Evolutionary conservation across 2,888 invertebrate species (phyloP).

Genomic region (Cheilosia vulpina): DNA sequence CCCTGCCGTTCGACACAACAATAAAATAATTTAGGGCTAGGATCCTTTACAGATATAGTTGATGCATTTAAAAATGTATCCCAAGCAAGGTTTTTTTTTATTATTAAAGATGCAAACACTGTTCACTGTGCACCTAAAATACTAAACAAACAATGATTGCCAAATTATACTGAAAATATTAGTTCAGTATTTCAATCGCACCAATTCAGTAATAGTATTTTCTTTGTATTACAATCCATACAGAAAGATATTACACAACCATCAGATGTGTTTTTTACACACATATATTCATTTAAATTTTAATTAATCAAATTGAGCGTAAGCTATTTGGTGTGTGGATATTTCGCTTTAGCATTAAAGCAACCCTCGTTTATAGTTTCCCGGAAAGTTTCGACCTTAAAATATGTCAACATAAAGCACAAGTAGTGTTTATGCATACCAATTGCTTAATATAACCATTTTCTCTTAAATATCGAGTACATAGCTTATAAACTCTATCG

Average conservation of each 20-base stretch:
- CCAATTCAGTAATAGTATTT: slow-evolving; percentile 9
- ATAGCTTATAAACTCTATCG: slow-evolving; percentile 23
- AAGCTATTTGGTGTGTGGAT: slow-evolving; percentile 68
- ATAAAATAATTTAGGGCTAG: too few relatives aligned
- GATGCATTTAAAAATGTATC: too few relatives aligned
- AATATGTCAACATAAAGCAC: slow-evolving; percentile 41
- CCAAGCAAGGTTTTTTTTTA: too few relatives aligned
- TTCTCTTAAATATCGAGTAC: slow-evolving; percentile 52
- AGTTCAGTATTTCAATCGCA: not conserved
- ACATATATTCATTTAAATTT: slow-evolving; percentile 60
- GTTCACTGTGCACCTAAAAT: too few relatives aligned
- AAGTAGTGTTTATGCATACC: slow-evolving; percentile 56
- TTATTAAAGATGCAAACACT: too few relatives aligned
- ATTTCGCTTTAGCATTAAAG: slow-evolving; percentile 66
- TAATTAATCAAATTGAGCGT: slow-evolving; percentile 70
- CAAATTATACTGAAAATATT: not conserved
- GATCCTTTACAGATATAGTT: too few relatives aligned
- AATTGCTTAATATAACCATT: slow-evolving; percentile 55
- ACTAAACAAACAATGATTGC: too few relatives aligned
- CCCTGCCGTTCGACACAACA: too few relatives aligned
- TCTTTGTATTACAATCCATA: slow-evolving; percentile 8
- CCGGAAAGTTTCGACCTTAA: slow-evolving; percentile 66
- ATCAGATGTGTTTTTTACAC: not conserved
- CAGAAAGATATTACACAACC: slow-evolving; percentile 36
- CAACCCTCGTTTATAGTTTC: slow-evolving; percentile 62